Evolutionary conservation across 2,888 invertebrate genomes (phyloP).

Genomic region (Buathra laborator): DNA sequence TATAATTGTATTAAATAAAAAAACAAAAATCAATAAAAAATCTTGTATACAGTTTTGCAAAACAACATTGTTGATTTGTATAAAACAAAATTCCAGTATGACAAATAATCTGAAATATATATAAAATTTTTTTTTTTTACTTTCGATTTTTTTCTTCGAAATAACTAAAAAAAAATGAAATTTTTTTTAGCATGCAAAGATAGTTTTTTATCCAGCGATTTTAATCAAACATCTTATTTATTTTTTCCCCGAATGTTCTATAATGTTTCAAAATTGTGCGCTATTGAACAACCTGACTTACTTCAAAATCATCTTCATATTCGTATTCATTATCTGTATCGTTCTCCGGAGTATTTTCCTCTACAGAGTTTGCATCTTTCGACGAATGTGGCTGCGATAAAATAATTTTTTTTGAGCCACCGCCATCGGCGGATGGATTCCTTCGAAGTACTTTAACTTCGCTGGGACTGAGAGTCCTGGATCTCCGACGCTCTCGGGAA

Average conservation of each 20-base stretch:
- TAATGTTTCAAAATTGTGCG: not conserved
- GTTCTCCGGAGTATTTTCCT: constrained; percentile 44
- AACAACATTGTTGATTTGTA: no score
- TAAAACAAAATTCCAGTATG: no score
- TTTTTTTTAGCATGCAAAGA: no score
- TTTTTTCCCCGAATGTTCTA: not conserved
- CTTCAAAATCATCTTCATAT: constrained; percentile 86
- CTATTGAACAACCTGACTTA: constrained; percentile 68
- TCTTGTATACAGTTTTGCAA: no score
- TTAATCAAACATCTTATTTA: not conserved
- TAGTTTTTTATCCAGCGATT: not conserved
- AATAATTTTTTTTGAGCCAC: constrained; percentile 27
- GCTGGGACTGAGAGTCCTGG: constrained; percentile 82
- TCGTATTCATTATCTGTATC: constrained; percentile 76
- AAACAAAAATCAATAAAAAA: no score
- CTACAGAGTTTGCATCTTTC: not conserved
- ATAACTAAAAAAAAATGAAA: no score
- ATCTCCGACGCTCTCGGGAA: constrained; percentile 77
- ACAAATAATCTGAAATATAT: no score
- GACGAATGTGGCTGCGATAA: not conserved
- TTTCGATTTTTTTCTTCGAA: no score
- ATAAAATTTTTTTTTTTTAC: no score
- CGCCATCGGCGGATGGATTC: not conserved
- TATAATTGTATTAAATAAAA: no score
- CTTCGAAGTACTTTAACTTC: constrained; percentile 79